Base-by-base conservation (phyloP, 1,140 invertebrate genomes). In the Hylyphantes graminicola region DNA sequence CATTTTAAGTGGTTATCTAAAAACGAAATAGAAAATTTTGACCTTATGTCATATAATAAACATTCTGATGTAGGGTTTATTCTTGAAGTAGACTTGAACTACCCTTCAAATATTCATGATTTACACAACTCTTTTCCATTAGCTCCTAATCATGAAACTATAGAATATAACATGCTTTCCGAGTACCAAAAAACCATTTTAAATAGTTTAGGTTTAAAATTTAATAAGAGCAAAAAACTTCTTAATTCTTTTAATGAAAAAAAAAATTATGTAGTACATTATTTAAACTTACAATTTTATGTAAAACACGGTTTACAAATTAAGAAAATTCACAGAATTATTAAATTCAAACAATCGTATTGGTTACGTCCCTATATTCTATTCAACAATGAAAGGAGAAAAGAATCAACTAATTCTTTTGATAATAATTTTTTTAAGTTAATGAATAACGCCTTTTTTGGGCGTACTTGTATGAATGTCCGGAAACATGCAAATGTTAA, bases 341-440 rank as follows among this genome's bases (percentile, higher is more conserved):
- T 83, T 19, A 13, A 74, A 64, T 83, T 83, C 55, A 67, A 54
- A 12, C 80, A 83, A 50, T 53, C 19, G n/a, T 17, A 48, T 17
- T 83, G 80, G 80, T 21, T 82, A 64, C 63, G 73, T 9, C 13
- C 54, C 12, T 82, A 82, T n/a, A 73, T 82, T 13, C 17, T 55
- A 7, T 73, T 82, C 13, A 82, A 82, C 35, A 82, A 54, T 17
- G 35, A 88, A 8, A 67, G 88, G 35, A 86, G 90, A 88, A 87
- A 86, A 76, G 57, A 86, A 53, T 89, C 90, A 13, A 89, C 76
- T 61, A 89, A 88, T 75, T 87, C 87, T 35, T 91, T 91, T 86
- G 88, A 90, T 86, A 90, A 91, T 87, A 88, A 91, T 75, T 89
- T 90, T 67, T 91, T 85, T 78, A 92, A 92, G 87, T 82, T 90